Evolutionary conservation across 2,113 vertebrate genomes (phyloP).

Genomic region (Alouatta palliata): DNA sequence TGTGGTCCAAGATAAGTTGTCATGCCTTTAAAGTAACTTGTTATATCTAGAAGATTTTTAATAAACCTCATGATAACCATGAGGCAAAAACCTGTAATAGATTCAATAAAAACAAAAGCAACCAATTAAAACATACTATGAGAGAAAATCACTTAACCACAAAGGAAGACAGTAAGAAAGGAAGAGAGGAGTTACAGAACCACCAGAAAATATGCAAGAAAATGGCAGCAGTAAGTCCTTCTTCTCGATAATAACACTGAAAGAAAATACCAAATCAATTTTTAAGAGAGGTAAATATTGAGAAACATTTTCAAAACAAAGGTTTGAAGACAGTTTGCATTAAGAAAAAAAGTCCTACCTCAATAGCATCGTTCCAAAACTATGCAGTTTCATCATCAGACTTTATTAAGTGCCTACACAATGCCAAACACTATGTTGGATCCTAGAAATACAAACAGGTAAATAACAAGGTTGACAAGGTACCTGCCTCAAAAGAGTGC

Average conservation of each 20-base stretch:
- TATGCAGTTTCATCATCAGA: neutral
- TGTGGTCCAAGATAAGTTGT: neutral
- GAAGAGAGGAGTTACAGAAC: neutral
- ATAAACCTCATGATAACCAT: neutral
- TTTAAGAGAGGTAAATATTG: conserved; percentile 18
- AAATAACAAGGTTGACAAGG: neutral
- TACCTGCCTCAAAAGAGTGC: neutral
- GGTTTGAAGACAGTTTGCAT: neutral
- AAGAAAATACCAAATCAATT: conserved; percentile 24
- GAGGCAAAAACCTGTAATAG: neutral
- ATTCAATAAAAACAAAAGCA: neutral
- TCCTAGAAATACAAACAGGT: neutral
- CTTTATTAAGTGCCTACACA: neutral
- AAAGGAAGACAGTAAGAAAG: neutral
- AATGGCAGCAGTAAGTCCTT: neutral
- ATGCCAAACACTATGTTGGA: neutral
- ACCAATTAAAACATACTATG: neutral
- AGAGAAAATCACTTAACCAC: neutral
- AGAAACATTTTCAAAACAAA: conserved; percentile 10
- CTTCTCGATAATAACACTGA: neutral
- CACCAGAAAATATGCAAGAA: neutral
- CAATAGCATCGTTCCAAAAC: neutral
- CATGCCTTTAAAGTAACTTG: neutral
- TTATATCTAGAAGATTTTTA: neutral
- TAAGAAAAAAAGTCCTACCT: neutral